These are phyloP conservation scores for Mythimna lalbum DNA, from an alignment of 2,888 invertebrate species.

Conservation along the genomic window DNA sequence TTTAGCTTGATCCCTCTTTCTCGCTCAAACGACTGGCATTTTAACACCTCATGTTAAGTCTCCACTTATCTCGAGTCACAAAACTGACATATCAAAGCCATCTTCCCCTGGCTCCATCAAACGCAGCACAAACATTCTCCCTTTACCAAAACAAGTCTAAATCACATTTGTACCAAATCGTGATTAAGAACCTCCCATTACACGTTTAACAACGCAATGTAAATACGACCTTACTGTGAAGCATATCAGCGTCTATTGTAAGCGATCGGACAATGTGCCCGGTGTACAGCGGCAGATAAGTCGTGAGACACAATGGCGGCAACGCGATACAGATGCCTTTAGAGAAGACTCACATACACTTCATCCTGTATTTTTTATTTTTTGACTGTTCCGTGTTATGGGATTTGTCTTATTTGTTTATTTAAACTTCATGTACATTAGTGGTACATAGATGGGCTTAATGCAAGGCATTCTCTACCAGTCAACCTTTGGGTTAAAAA, in stretches of 20 bases:
- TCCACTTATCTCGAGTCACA: neutral
- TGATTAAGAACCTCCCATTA: constrained; percentile 56
- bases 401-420: constrained; percentile 4
- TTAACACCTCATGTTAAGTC: too few relatives aligned
- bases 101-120: neutral
- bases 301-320: constrained; percentile 63
- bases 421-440: too few relatives aligned
- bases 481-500: too few relatives aligned
- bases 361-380: constrained; percentile 11
- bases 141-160: neutral
- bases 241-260: constrained; percentile 54
- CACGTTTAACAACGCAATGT: constrained; percentile 43
- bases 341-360: constrained; percentile 38
- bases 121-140: neutral
- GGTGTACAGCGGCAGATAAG: constrained; percentile 72
- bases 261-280: constrained; percentile 70
- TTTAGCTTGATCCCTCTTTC: too few relatives aligned
- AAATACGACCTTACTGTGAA: constrained; percentile 47
- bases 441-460: too few relatives aligned
- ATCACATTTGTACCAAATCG: constrained; percentile 31
- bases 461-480: too few relatives aligned
- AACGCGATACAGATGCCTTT: constrained; percentile 60
- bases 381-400: constrained; percentile 1
- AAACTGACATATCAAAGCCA: neutral
- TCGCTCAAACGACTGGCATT: too few relatives aligned